phyloP scores from a whole-genome alignment of 2,797 vertebrate genomes.

The Tamandua tetradactyla region DNA sequence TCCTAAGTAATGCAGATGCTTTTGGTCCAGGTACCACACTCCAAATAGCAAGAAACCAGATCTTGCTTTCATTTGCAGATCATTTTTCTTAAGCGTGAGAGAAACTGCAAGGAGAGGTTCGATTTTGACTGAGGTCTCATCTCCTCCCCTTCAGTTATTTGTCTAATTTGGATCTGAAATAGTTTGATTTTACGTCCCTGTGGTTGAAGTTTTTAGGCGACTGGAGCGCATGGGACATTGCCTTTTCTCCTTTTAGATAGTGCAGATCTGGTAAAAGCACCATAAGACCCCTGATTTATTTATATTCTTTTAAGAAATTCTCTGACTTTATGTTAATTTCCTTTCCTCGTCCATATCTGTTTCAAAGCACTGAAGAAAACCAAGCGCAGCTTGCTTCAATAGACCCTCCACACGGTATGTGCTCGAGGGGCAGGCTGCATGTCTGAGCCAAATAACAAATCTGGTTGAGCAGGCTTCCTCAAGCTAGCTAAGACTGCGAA shows the following conservation, averaged over 20 bases:
- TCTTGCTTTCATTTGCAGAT: not conserved
- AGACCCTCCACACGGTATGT: not conserved
- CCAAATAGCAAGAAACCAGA: not conserved
- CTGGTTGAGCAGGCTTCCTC: not conserved
- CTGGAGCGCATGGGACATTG: not conserved
- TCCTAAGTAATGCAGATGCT: not conserved
- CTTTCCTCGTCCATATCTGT: not conserved
- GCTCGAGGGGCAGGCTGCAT: not conserved
- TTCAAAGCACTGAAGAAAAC: conserved; percentile 4
- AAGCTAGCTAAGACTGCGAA: not conserved
- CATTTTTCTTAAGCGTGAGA: not conserved
- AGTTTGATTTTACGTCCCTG: not conserved
- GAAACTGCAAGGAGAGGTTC: not conserved
- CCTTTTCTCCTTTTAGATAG: not conserved
- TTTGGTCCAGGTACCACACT: not conserved
- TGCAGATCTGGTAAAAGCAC: not conserved
- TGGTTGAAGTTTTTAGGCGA: not conserved
- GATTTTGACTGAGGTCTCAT: not conserved
- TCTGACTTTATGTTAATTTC: not conserved
- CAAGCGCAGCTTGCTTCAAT: not conserved
- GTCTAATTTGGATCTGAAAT: not conserved
- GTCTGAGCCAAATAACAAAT: not conserved
- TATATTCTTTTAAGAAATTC: not conserved
- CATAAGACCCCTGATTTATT: not conserved
- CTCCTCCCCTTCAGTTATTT: not conserved